phyloP scores from a whole-genome alignment of 92 coral and sea anemone species.

The Galaxea fascicularis region DNA sequence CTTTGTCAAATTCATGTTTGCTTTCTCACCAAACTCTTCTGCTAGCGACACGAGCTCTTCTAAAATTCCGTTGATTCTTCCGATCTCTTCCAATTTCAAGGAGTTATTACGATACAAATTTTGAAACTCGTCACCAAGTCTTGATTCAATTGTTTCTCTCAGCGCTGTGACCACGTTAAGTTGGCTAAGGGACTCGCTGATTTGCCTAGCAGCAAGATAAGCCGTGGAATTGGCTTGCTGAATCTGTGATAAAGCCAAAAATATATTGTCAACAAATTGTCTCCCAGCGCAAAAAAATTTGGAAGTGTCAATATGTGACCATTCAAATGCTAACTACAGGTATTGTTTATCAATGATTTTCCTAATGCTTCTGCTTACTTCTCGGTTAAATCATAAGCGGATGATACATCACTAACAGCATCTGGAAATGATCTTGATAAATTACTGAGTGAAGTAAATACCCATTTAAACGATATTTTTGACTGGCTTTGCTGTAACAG shows the following conservation, averaged over 20 bases:
- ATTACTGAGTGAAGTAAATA: neutral
- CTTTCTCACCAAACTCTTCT: constrained; percentile 56
- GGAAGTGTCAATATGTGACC: too few species aligned
- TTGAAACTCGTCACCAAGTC: constrained; percentile 74
- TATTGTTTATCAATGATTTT: neutral
- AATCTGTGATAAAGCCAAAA: constrained; percentile 59
- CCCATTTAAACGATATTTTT: constrained; percentile 2
- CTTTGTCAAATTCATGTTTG: constrained; percentile 55
- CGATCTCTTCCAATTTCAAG: constrained; percentile 59
- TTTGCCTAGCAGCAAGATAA: constrained; percentile 72
- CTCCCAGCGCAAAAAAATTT: neutral
- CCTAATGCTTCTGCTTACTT: neutral
- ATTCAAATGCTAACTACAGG: too few species aligned
- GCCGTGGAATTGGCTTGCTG: constrained; percentile 84
- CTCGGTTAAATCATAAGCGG: constrained; percentile 10
- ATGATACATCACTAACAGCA: constrained; percentile 17
- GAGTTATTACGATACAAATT: constrained; percentile 59
- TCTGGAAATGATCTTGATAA: too few species aligned
- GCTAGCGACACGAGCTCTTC: constrained; percentile 46
- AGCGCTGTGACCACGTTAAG: constrained; percentile 59
- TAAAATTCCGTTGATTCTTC: constrained; percentile 41
- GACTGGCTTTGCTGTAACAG: too few species aligned
- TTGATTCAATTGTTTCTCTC: constrained; percentile 60
- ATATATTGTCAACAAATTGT: neutral
- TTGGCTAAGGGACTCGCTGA: constrained; percentile 69